Evolutionary conservation across 2,797 vertebrate genomes (phyloP).

Genomic region (Heliangelus exortis): DNA sequence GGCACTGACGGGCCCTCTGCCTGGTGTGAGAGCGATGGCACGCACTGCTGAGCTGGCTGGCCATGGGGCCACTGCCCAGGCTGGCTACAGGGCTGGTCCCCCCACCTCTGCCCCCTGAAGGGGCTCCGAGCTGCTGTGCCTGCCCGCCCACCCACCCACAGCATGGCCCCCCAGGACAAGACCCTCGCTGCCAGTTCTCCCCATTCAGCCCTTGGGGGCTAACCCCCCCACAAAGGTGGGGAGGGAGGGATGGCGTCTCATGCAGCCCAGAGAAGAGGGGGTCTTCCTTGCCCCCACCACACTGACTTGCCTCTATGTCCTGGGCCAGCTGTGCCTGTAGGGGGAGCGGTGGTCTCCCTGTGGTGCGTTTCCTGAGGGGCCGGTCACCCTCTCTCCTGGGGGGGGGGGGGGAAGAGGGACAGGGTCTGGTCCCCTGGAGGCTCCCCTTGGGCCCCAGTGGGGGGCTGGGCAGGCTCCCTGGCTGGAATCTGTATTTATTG

Average conservation of each 20-base stretch:
- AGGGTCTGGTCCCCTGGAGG: not conserved
- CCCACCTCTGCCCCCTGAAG: not conserved
- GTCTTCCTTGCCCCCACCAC: not conserved
- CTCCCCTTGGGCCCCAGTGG: not conserved
- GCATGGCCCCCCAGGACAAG: rapidly evolving
- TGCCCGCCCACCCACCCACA: not conserved
- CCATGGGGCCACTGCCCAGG: not conserved
- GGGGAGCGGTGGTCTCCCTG: not conserved
- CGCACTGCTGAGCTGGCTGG: constrained; percentile 79
- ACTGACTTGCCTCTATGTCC: not conserved
- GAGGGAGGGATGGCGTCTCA: not conserved
- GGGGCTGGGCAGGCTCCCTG: rapidly evolving
- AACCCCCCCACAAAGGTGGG: not conserved
- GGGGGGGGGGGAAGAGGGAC: not conserved
- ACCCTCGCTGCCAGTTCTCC: not conserved
- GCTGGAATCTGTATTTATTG: constrained; percentile 42
- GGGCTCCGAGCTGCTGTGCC: not conserved
- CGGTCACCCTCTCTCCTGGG: not conserved
- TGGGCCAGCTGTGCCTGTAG: rapidly evolving
- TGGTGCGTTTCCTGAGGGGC: rapidly evolving
- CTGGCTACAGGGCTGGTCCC: not conserved
- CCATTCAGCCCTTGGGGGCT: rapidly evolving
- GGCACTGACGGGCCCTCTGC: constrained; percentile 88
- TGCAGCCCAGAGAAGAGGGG: not conserved
- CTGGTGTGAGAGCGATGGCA: constrained; percentile 84